A percentile compares a stretch with the other conserved stretches of the same genome.
Evolutionary conservation across 2,113 vertebrate species (phyloP).

Genomic region (Cacatua alba): DNA sequence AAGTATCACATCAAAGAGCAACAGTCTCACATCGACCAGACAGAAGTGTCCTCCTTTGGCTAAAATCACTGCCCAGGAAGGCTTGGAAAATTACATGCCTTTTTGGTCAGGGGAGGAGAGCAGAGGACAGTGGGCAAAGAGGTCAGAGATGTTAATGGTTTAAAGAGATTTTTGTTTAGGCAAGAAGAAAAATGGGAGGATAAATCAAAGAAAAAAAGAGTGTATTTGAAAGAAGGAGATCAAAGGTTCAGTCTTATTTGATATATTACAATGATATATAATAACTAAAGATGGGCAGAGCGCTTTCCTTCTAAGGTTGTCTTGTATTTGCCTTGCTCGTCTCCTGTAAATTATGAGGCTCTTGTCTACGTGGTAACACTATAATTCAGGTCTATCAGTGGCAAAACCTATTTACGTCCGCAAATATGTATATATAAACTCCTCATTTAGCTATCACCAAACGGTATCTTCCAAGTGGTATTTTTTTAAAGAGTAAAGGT

Average conservation of each 20-base stretch:
- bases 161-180: background rate
- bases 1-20: background rate
- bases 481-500: conserved; percentile 8
- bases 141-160: background rate
- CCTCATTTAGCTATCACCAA: background rate
- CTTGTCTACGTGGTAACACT: background rate
- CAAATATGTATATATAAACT: background rate
- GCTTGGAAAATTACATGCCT: background rate
- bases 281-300: background rate
- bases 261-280: background rate
- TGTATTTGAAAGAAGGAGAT: background rate
- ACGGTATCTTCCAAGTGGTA: background rate
- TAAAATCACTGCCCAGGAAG: background rate
- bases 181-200: background rate
- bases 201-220: background rate
- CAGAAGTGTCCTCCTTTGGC: background rate
- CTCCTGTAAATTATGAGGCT: background rate
- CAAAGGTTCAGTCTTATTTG: background rate
- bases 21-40: background rate
- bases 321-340: background rate
- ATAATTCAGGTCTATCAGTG: background rate
- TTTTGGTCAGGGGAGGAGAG: background rate
- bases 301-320: background rate
- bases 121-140: background rate
- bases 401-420: background rate